These are phyloP conservation scores for Drosophila parthenogenetica DNA, from an alignment of 2,888 invertebrate species.

Conservation along the genomic window DNA sequence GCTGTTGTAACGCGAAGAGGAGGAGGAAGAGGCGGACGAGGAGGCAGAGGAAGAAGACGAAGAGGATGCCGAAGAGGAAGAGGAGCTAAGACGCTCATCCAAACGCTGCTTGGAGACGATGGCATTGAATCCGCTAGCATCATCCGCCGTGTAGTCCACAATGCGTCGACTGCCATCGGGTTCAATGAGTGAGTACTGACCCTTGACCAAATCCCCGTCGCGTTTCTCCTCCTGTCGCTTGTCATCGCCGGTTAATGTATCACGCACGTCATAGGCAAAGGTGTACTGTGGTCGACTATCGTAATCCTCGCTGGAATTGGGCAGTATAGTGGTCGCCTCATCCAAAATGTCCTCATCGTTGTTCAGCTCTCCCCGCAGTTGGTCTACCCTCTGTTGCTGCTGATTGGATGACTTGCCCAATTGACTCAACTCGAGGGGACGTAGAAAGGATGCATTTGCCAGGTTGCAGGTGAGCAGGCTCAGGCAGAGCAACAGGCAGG, in stretches of 20 bases:
- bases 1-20: conserved; percentile 79
- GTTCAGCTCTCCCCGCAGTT: conserved; percentile 51
- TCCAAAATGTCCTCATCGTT: conserved; percentile 63
- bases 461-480: conserved; percentile 72
- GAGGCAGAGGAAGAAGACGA: conserved; percentile 39
- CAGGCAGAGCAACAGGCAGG: conserved; percentile 75
- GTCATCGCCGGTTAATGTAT: conserved; percentile 86
- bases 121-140: conserved; percentile 86
- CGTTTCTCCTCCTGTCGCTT: conserved; percentile 86
- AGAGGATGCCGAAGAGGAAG: conserved; percentile 31
- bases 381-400: conserved; percentile 47
- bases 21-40: conserved; percentile 44
- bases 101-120: conserved; percentile 85
- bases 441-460: conserved; percentile 72
- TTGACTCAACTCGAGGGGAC: conserved; percentile 77
- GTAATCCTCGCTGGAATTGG: conserved; percentile 85
- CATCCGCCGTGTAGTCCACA: conserved; percentile 86
- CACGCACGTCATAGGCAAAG: conserved; percentile 86
- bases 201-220: conserved; percentile 86
- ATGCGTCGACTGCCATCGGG: conserved; percentile 86
- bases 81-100: conserved; percentile 56
- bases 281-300: conserved; percentile 85
- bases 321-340: conserved; percentile 63
- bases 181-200: conserved; percentile 86
- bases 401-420: conserved; percentile 59